Conservation (phyloP, 2,888 invertebrate genomes). For the Cheilosia soror region DNA sequence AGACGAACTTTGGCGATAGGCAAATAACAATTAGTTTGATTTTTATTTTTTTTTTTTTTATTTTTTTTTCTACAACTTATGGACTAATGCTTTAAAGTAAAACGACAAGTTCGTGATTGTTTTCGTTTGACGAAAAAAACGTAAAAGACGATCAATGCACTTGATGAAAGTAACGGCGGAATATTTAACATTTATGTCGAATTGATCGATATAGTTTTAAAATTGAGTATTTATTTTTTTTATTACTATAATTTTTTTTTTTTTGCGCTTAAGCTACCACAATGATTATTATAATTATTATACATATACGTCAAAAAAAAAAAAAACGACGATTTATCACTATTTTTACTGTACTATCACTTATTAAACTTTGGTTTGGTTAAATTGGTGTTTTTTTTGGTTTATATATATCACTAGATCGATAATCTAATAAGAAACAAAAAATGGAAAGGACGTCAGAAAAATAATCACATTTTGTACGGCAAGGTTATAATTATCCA, state of each 20-base stretch:
- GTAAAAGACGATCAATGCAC: constrained; percentile 53
- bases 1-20: constrained; percentile 77
- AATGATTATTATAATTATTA: constrained; percentile 55
- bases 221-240: constrained; percentile 29
- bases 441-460: neutral
- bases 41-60: constrained; percentile 12
- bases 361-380: constrained; percentile 7
- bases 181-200: constrained; percentile 65
- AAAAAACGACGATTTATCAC: constrained; percentile 6
- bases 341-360: constrained; percentile 19
- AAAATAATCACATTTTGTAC: constrained; percentile 22
- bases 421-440: neutral
- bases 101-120: constrained; percentile 44
- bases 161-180: constrained; percentile 44
- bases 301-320: constrained; percentile 15
- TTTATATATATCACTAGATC: constrained; percentile 36
- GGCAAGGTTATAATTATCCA: neutral
- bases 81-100: constrained; percentile 14
- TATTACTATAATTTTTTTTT: neutral
- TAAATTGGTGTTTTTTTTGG: constrained; percentile 18
- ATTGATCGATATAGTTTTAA: constrained; percentile 21
- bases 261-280: constrained; percentile 53
- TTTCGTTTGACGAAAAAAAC: constrained; percentile 61
- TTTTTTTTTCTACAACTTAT: constrained; percentile 7
- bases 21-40: constrained; percentile 42